Evolutionary conservation across 2,888 invertebrate genomes (phyloP).

Genomic region (Colostygia pectinataria): DNA sequence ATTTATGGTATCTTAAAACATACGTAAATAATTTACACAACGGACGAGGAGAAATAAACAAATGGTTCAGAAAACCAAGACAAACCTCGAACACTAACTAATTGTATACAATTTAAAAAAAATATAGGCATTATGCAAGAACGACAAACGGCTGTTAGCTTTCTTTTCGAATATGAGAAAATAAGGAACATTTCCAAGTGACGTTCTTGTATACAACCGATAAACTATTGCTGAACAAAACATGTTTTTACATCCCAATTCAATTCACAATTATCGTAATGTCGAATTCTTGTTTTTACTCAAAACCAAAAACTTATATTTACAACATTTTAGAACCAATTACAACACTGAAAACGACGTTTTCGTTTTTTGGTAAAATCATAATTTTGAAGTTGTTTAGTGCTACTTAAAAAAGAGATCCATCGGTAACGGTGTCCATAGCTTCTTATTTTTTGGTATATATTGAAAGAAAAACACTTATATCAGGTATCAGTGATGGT

Average conservation of each 20-base stretch:
- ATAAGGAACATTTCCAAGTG: not conserved
- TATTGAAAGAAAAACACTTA: conserved; percentile 70
- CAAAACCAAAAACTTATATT: conserved; percentile 61
- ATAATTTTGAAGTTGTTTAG: conserved; percentile 39
- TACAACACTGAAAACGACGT: conserved; percentile 61
- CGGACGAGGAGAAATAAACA: conserved; percentile 63
- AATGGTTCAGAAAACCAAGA: conserved; percentile 45
- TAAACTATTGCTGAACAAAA: conserved; percentile 66
- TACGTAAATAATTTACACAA: conserved; percentile 80
- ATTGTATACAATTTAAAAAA: conserved; percentile 38
- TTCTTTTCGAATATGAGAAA: not conserved
- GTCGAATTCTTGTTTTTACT: conserved; percentile 39
- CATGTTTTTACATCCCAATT: conserved; percentile 45
- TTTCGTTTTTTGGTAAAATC: conserved; percentile 72
- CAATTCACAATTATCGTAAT: conserved; percentile 60
- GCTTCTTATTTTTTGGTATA: conserved; percentile 80
- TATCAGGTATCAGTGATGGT: conserved; percentile 73
- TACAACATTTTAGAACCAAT: conserved; percentile 71
- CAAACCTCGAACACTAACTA: conserved; percentile 40
- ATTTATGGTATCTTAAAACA: conserved; percentile 72
- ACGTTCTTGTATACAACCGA: conserved; percentile 32
- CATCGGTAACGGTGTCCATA: conserved; percentile 80
- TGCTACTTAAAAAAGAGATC: conserved; percentile 68
- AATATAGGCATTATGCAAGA: conserved; percentile 19
- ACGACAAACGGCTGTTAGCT: not conserved